Evolutionary conservation across 2,888 invertebrate genomes (phyloP).

Genomic region (Brachyopa scutellaris): DNA sequence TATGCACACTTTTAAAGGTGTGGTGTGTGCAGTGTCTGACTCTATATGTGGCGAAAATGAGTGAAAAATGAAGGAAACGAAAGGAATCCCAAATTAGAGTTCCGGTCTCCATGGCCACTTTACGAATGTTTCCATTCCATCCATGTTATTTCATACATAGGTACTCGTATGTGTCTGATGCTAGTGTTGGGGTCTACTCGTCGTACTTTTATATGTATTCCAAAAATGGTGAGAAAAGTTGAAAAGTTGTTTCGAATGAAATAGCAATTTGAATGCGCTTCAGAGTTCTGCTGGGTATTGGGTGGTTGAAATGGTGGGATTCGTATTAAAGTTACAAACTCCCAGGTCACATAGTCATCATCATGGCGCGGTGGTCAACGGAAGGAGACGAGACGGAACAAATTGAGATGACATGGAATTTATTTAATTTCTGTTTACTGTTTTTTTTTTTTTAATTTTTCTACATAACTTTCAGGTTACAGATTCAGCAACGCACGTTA

Average conservation of each 20-base stretch:
- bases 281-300: not conserved
- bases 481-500: not conserved
- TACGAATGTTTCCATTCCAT: not conserved
- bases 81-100: slow-evolving; percentile 61
- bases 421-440: too few species aligned
- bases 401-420: not conserved
- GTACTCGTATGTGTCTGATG: too few species aligned
- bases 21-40: too few species aligned
- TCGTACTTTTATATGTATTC: too few species aligned
- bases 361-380: not conserved
- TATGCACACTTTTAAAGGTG: slow-evolving; percentile 7
- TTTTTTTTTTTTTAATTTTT: not conserved
- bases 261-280: slow-evolving; percentile 30
- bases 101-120: slow-evolving; percentile 47
- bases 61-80: slow-evolving; percentile 49
- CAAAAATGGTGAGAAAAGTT: not conserved
- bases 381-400: not conserved
- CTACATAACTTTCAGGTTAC: not conserved
- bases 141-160: too few species aligned
- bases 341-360: slow-evolving; percentile 18
- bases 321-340: slow-evolving; percentile 6
- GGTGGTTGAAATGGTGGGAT: too few species aligned
- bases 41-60: too few species aligned
- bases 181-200: too few species aligned
- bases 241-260: slow-evolving; percentile 21